phyloP scores from a whole-genome alignment of 1,140 invertebrate species.

The Trichonephila inaurata region DNA sequence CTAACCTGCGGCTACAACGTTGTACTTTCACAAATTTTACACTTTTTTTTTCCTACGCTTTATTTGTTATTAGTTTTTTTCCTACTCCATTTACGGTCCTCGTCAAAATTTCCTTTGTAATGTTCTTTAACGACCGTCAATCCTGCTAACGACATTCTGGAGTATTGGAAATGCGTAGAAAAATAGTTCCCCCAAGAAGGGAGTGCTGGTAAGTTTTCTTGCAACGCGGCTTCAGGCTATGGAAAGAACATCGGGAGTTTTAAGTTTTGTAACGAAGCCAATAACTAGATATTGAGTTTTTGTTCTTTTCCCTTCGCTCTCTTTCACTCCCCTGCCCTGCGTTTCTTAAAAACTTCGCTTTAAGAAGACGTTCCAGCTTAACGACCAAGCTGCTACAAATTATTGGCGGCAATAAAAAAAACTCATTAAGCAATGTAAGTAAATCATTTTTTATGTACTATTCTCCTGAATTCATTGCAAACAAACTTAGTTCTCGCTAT shows the following conservation, averaged over 20 bases:
- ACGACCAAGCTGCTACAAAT: slow-evolving; percentile 54
- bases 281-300: slow-evolving; percentile 75
- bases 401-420: slow-evolving; percentile 62
- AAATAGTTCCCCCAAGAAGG: slow-evolving; percentile 55
- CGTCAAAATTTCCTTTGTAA: slow-evolving; percentile 73
- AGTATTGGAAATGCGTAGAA: slow-evolving; percentile 71
- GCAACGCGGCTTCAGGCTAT: slow-evolving; percentile 35
- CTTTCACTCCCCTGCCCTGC: background rate
- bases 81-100: slow-evolving; percentile 48
- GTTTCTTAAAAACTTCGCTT: slow-evolving; percentile 6
- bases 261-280: slow-evolving; percentile 74
- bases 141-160: slow-evolving; percentile 65
- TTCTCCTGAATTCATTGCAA: slow-evolving; percentile 12
- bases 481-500: background rate
- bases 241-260: slow-evolving; percentile 49
- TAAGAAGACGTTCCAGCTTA: slow-evolving; percentile 44
- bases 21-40: background rate
- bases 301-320: slow-evolving; percentile 19
- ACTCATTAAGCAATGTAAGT: slow-evolving; percentile 57
- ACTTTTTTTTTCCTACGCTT: background rate
- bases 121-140: slow-evolving; percentile 72
- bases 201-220: background rate
- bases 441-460: slow-evolving; percentile 61
- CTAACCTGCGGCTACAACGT: slow-evolving; percentile 21
- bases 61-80: background rate